Conservation (phyloP, 2,797 vertebrate species). For the Sternarchorhynchus goeldii region DNA sequence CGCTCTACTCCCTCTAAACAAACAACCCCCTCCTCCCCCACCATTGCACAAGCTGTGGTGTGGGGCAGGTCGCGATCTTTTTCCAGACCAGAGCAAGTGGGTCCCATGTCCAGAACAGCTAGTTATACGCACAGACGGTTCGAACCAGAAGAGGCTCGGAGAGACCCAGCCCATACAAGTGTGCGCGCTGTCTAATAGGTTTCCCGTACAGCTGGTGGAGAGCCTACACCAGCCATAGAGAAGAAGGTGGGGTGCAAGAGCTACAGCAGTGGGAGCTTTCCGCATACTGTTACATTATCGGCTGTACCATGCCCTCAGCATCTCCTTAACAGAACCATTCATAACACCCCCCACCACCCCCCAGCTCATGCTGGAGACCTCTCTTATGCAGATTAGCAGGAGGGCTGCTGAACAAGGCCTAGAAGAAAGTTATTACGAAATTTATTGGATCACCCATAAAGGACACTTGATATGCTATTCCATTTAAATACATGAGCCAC, state of each 20-base stretch:
- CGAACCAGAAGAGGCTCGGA: too few species aligned
- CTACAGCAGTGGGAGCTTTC: background rate
- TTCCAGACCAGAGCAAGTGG: too few species aligned
- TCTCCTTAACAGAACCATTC: constrained; percentile 30
- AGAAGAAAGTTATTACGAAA: constrained; percentile 25
- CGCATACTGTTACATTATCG: background rate
- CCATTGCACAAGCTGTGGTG: too few species aligned
- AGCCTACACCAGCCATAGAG: background rate
- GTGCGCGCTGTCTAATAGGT: too few species aligned
- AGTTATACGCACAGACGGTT: too few species aligned
- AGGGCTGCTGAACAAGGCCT: constrained; percentile 35
- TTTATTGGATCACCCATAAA: constrained; percentile 35
- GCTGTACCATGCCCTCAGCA: constrained; percentile 30
- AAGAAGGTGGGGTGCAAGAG: background rate
- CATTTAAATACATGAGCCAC: constrained; percentile 29
- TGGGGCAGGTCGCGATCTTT: too few species aligned
- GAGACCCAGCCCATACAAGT: too few species aligned
- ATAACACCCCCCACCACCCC: constrained; percentile 31
- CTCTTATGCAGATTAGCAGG: constrained; percentile 14
- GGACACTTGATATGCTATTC: constrained; percentile 39
- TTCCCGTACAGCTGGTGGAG: background rate
- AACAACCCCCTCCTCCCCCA: background rate
- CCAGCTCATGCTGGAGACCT: constrained; percentile 8
- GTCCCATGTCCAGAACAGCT: too few species aligned
- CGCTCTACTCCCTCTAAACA: constrained; percentile 3